Base-by-base conservation (phyloP, 1,140 invertebrate genomes). In the Arctopsyche grandis region DNA sequence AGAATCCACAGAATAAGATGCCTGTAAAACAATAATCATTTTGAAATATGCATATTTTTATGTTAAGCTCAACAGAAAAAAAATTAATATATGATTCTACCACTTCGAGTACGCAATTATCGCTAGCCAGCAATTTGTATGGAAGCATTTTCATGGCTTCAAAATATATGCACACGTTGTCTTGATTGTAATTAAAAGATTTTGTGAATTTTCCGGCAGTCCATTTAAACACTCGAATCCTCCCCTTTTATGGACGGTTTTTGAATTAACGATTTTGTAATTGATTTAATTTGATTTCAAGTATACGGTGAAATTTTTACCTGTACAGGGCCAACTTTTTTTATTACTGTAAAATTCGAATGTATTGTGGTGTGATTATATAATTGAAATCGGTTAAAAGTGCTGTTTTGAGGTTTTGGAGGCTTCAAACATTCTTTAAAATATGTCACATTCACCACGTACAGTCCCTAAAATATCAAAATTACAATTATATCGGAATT, bases 111-210 rank as follows among this genome's bases (percentile, higher is more conserved):
- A 38, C 21, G 29, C 74, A 76, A 7, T 76, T 76, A 4, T 63
- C 24, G 22, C 63, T 56, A 0, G 48, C 56, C 14, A 24, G 7
- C 5, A 76, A 24, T 3, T 22, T 14, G 19, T 26, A 7, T 9
- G 52, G 26, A 16, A 76, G 48, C 9, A 76, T 1, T 63, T 76
- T 76, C 38, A 76, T 56, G 0, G 74, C 9, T 24, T 56, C 46
- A 38, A 4, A 60, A 63, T 63, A 76, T 43, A 12, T 16, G 16
- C 74, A 76, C 5, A 76, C 38, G 24, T 76, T 63, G 19, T 48
- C 74, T 63, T 60, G 74, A 19, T 76, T 60, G 9, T 56, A 56
- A 43, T 58, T 63, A 7, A 63, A 44, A 0, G 29, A 56, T 43
- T 5, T 0, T 7, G 16, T 46, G 43, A 19, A 76, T 63, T 76